Conservation (phyloP, 1,140 invertebrate species). For the Cydia amplana region DNA sequence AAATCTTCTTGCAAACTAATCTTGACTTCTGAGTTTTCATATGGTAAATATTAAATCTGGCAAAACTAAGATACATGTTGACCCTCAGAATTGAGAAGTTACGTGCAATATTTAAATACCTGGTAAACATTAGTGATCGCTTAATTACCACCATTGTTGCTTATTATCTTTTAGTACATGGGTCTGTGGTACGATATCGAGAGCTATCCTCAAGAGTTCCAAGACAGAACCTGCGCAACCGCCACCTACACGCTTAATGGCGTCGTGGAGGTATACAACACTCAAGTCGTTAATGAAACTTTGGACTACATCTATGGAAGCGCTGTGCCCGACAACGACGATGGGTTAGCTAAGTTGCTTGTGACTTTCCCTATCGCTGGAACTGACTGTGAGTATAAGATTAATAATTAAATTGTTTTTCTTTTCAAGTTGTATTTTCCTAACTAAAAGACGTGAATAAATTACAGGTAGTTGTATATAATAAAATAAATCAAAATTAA, state of each 20-base stretch:
- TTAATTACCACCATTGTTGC: not conserved
- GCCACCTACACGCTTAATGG: conserved; percentile 46
- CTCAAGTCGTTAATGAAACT: conserved; percentile 55
- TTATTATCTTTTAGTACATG: conserved; percentile 55
- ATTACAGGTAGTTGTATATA: too few relatives aligned
- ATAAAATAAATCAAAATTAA: too few relatives aligned
- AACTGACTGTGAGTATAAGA: conserved; percentile 48
- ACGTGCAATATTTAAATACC: too few relatives aligned
- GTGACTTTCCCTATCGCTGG: conserved; percentile 61
- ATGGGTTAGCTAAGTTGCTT: conserved; percentile 51
- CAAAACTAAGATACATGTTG: too few relatives aligned
- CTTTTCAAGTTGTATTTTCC: too few relatives aligned
- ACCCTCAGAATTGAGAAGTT: too few relatives aligned
- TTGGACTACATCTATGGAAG: conserved; percentile 50
- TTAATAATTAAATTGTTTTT: too few relatives aligned
- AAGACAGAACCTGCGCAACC: conserved; percentile 57
- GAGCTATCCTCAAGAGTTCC: conserved; percentile 55
- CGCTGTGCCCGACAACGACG: conserved; percentile 42
- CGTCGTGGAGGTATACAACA: conserved; percentile 52
- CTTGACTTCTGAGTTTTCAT: too few relatives aligned
- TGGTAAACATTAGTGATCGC: too few relatives aligned
- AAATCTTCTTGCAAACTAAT: too few relatives aligned
- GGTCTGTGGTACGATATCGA: conserved; percentile 62
- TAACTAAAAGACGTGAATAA: too few relatives aligned
- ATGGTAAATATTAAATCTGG: too few relatives aligned